Base-by-base conservation (phyloP, 2,888 invertebrate species). In the Loripinus fragilis region DNA sequence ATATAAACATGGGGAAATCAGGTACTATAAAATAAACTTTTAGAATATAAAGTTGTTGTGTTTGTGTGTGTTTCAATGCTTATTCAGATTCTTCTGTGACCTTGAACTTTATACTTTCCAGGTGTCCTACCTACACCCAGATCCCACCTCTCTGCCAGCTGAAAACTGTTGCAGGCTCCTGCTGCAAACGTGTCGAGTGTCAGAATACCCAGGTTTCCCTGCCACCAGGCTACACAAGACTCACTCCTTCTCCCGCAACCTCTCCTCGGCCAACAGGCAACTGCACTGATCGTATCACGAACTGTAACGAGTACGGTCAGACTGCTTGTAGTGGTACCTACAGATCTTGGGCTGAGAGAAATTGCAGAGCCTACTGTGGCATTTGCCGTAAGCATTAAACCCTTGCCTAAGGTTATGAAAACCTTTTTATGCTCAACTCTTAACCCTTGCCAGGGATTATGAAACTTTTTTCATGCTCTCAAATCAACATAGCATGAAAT, bases 291-390 rank as follows among this genome's bases (percentile, higher is more conserved):
- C 81, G 77, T 12, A 74, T 87, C 15, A 81, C 83, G 71, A 86
- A 87, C 80, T 88, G 87, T 65, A 45, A 76, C 7, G 78, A 71
- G 30, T 90, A 87, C 69, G 87, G 87, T 28, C 48, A 50, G 10
- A 73, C 77, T 15, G 81, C 81, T n/a, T 89, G 89, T 0, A 74
- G 78, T 0, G 60, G 69, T n/a, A 52, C 55, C 8, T 89, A 87
- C 67, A 72, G 76, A 25, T 76, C 79, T 12, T 90, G 90, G 90
- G 90, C 88, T 2, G 69, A 65, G 23, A 77, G 85, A 50, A 88
- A 90, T 80, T 90, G 90, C 50, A 81, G 75, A 12, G 52, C 74
- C 10, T 86, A 78, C 64, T 90, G 90, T 70, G 75, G 81, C 30
- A 76, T 83, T 76, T 89, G 89, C 60, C 60, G 87, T 88, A 85